A percentile compares a stretch with the other conserved stretches of the same genome.
Conservation (phyloP, 2,888 invertebrate genomes). For the Archaeoteleia sp. region DNA sequence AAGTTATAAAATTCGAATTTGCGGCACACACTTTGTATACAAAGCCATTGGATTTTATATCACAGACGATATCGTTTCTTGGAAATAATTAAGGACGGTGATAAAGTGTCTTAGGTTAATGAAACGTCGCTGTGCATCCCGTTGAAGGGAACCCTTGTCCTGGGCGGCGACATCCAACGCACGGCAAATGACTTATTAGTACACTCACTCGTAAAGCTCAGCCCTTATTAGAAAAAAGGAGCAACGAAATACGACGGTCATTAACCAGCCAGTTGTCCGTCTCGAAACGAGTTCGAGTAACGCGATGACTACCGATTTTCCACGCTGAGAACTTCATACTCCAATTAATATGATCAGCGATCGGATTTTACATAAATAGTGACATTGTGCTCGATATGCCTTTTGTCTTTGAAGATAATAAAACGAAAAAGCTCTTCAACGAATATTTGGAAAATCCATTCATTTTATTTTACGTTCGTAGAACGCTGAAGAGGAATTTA, state of each 20-base stretch:
- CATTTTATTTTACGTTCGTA: background rate
- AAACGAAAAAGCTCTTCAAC: background rate
- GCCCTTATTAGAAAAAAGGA: slow-evolving; percentile 55
- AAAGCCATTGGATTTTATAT: slow-evolving; percentile 7
- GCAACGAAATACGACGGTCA: slow-evolving; percentile 58
- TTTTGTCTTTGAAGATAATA: slow-evolving; percentile 5
- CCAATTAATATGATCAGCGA: slow-evolving; percentile 5
- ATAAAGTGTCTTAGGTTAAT: slow-evolving; percentile 64
- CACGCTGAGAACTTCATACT: slow-evolving; percentile 22
- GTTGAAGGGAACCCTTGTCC: slow-evolving; percentile 58
- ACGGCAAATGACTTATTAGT: slow-evolving; percentile 63
- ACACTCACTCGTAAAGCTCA: slow-evolving; percentile 57
- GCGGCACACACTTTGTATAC: background rate
- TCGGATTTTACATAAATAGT: slow-evolving; percentile 3
- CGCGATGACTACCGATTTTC: slow-evolving; percentile 52
- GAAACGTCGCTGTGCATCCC: slow-evolving; percentile 60
- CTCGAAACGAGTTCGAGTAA: slow-evolving; percentile 37
- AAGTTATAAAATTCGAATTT: no score
- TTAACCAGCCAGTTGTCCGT: slow-evolving; percentile 55
- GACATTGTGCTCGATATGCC: slow-evolving; percentile 1
- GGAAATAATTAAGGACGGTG: slow-evolving; percentile 61
- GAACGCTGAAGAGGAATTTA: background rate
- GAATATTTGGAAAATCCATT: background rate
- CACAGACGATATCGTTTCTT: slow-evolving; percentile 52
- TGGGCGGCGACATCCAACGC: slow-evolving; percentile 64